A percentile compares a stretch with the other conserved stretches of the same genome.
Evolutionary conservation across 2,888 invertebrate genomes (phyloP).

Genomic region (Tigriopus californicus): DNA sequence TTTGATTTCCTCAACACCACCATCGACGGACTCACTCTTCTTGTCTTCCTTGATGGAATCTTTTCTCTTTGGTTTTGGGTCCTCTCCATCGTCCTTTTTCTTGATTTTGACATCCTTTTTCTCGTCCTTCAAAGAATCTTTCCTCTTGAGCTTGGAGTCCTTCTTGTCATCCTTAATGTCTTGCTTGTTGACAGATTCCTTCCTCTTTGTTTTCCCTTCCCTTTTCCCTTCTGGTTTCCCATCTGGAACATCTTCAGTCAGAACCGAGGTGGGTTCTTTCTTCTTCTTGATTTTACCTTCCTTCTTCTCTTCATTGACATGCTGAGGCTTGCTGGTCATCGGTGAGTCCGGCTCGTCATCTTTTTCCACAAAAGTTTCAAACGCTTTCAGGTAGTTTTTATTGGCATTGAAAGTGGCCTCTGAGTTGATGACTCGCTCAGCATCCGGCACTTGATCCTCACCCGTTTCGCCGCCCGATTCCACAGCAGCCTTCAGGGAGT

Average conservation of each 20-base stretch:
- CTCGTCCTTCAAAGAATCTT: neutral
- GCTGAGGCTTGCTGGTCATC: neutral
- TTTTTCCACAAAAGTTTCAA: neutral
- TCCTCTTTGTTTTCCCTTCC: neutral
- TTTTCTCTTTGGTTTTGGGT: neutral
- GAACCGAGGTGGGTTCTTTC: neutral
- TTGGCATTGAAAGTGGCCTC: neutral
- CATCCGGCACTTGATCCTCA: too few species aligned
- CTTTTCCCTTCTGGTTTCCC: neutral
- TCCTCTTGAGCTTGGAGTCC: neutral
- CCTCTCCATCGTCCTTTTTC: neutral
- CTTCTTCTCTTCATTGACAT: slow-evolving; percentile 7
- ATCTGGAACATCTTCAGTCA: neutral
- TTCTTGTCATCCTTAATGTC: neutral
- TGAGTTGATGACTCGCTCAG: too few species aligned
- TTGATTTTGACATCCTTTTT: neutral
- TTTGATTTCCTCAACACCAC: too few species aligned
- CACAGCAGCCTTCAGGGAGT: neutral
- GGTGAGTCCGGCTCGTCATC: neutral
- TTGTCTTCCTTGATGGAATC: neutral
- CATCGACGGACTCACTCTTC: neutral
- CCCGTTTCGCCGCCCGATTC: too few species aligned
- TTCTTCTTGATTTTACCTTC: slow-evolving; percentile 2
- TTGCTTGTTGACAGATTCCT: neutral
- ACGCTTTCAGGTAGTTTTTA: neutral